Conservation (phyloP, 2,113 vertebrate genomes). For the Pachycephala philippinensis region DNA sequence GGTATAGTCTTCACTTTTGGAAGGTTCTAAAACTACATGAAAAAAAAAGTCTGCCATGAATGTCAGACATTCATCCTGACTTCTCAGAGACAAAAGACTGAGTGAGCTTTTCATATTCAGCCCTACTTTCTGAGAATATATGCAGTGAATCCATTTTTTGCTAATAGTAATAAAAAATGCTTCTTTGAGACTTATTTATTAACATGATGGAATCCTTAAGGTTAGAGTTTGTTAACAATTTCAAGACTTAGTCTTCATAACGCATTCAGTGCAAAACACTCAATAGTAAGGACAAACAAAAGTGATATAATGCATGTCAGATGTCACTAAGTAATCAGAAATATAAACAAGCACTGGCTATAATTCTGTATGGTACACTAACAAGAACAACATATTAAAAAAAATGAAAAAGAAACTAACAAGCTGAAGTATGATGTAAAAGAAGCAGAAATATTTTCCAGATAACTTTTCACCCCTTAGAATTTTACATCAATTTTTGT, state of each 20-base stretch:
- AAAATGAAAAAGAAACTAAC: not conserved
- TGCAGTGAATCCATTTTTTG: not conserved
- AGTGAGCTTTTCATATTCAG: not conserved
- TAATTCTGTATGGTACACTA: not conserved
- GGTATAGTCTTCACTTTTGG: not conserved
- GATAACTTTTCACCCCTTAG: not conserved
- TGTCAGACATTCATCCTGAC: not conserved
- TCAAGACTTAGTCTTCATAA: not conserved
- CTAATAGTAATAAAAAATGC: not conserved
- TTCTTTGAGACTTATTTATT: not conserved
- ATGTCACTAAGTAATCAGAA: not conserved
- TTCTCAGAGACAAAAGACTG: not conserved
- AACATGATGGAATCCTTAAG: not conserved
- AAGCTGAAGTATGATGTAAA: not conserved
- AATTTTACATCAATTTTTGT: not conserved
- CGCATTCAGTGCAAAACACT: not conserved
- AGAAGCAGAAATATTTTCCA: not conserved
- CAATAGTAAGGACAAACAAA: not conserved
- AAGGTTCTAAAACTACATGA: not conserved
- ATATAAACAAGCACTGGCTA: not conserved
- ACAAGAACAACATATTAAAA: not conserved
- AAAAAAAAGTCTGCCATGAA: not conserved
- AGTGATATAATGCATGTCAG: not conserved
- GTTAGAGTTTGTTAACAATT: not conserved
- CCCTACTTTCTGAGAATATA: not conserved